Base-by-base conservation (phyloP, 2,113 vertebrate species). In the Hemichromis elongatus region DNA sequence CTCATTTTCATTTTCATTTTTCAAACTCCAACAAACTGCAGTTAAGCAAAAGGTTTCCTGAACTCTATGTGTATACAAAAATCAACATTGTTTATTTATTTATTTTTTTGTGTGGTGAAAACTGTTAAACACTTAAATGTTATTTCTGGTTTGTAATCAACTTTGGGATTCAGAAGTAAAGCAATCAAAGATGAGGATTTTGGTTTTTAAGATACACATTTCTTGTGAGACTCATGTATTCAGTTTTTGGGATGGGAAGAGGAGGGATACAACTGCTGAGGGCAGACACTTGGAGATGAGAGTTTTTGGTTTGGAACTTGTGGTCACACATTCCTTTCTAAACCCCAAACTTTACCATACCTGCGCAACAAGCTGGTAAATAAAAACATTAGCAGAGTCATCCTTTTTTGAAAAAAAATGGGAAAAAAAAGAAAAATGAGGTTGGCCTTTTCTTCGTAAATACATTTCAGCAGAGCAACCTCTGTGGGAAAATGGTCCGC, bases 401-500 rank as follows among this genome's bases (percentile, higher is more conserved):
- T 82, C 50, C 33, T 68, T 56, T 80, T 45, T 8, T 6, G 45
- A 8, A 40, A 40, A 66, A 33, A 21, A 35, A 63, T 37, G 10
- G 33, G 37, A 63, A 63, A 40, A 37, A 61, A n/a, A 37, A 37
- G 18, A 16, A 26, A 42, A 77, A 45, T 70, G 61, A 37, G 19
- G 7, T 21, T 18, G 37, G 18, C 52, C 47, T 54, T 59, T 57
- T 83, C 18, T 63, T 63, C 12, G 35, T 59, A 63, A 84, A 47
- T 53, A 68, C 4, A 28, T 81, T 61, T 83, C 52, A 35, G 83
- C 85, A 77, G 53, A 80, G 73, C 6, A 56, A 81, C 83, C 45
- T 81, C 52, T 45, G 5, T 90, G 84, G 81, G 86, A 86, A 88
- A 89, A 84, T 61, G 13, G 54, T 81, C 68, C 61, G 63, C 30